Evolutionary conservation across 2,113 vertebrate species (phyloP), one percentile per base, ranked within the genome.

Genomic region (Phrynosoma blainvillii): DNA sequence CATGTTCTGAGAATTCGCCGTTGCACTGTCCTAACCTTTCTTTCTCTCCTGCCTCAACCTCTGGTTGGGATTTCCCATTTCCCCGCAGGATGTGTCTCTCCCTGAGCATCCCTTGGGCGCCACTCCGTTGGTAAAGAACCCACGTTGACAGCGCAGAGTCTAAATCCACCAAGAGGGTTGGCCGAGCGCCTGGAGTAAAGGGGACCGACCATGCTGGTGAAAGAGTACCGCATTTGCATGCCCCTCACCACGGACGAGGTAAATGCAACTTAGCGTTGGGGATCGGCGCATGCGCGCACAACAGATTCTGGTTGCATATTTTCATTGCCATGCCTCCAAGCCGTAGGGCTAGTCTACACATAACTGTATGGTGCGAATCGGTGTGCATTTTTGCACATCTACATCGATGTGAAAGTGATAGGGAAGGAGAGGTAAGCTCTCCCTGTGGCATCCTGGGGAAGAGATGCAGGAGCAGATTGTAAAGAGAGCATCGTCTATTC

Each of bases 201-300:
- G 84, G 68, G 78, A 18, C 42, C 1, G 76, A 42, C 95, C 94
- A 99, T 99, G 98, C 96, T 99, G 95, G 89, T 97, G 95, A 99
- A 99, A 95, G 98, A 99, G 94, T 99, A 99, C 94, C 97, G 98
- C 92, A 97, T 98, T 93, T 99, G 98, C 86, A 99, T 98, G 98
- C 98, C 98, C 1, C 97, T 99, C 90, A 98, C 98, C 84, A 97
- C 98, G 14, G 98, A 98, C 27, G 98, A 98, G 98, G 98, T 98
- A 96, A 97, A 97, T 8, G 76, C 36, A 7, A 4, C 4, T 42
- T 47, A 5, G 74, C 2, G 30, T 30, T 18, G 3, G 3, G 42
- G 42, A 70, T 4, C 4, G 40, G 75, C 4, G 7, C 47, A 47
- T 47, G 47, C 7, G 47, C 47, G 7, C 47, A 5, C 47, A 47